A percentile compares a stretch with the other conserved stretches of the same genome.
Evolutionary conservation across 2,797 vertebrate genomes (phyloP).

Genomic region (Australoheros facetus): DNA sequence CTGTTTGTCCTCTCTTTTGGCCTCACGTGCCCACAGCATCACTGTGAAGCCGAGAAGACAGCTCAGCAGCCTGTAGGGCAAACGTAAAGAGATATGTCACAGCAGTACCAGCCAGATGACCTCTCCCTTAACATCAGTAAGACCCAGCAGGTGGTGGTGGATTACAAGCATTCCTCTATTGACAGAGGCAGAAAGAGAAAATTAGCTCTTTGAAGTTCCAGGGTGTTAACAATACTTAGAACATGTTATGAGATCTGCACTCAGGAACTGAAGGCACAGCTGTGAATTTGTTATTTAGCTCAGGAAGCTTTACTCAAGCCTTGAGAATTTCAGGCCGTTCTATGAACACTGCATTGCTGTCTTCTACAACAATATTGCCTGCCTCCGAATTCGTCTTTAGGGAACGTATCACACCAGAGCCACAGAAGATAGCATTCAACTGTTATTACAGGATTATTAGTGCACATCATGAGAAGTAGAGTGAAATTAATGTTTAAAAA

Average conservation of each 20-base stretch:
- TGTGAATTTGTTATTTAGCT: background rate
- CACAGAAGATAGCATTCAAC: background rate
- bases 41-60: background rate
- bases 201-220: slow-evolving; percentile 3
- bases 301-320: slow-evolving; percentile 7
- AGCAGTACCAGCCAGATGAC: slow-evolving; percentile 11
- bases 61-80: slow-evolving; percentile 1
- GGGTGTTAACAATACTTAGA: background rate
- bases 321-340: background rate
- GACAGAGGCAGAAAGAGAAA: slow-evolving; percentile 21
- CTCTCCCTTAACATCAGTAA: slow-evolving; percentile 7
- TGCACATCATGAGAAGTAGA: background rate
- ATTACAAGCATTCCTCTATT: slow-evolving; percentile 38
- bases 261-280: slow-evolving; percentile 21
- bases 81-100: slow-evolving; percentile 15
- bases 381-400: background rate
- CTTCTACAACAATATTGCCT: background rate
- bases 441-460: background rate
- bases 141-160: slow-evolving; percentile 38
- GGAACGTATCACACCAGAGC: background rate
- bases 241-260: slow-evolving; percentile 19
- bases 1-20: background rate
- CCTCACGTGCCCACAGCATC: background rate
- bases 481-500: background rate
- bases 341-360: background rate